Base-by-base conservation (phyloP, 2,113 vertebrate genomes). In the Ophthalmolycus amberensis region DNA sequence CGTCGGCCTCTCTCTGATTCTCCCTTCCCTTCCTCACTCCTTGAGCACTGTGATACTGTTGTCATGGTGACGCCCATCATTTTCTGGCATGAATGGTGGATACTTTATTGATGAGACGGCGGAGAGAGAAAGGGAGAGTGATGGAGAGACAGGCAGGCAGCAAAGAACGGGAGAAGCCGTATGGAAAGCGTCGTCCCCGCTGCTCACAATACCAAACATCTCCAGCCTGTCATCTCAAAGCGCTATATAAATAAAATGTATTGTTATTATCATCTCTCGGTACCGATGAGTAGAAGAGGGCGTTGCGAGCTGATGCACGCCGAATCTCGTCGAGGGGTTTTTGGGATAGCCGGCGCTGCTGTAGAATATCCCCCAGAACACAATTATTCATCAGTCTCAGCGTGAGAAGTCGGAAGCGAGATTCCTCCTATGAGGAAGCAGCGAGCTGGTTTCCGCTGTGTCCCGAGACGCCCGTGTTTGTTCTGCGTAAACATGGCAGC, bases 31-130 rank as follows among this genome's bases (percentile, higher is more conserved):
- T 73, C 76, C 89, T 85, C 85, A 62, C 90, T 92, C 83, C 85
- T 89, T 91, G 77, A 90, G 85, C 85, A 80, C 90, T 85, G 86
- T 92, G 91, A 94, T 92, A 88, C 92, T 90, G 92, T 95, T 93
- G 92, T 93, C 93, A 94, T 95, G 93, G 94, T 85, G 90, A 95
- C 85, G 67, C 88, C 87, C 91, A 91, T 93, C 91, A 93, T 91
- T 92, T 90, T 89, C 88, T 90, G 89, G 89, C 89, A 89, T 93
- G 91, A 93, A 94, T 93, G 91, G 87, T 89, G 83, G 89, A 92
- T 93, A 90, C 88, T 82, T 92, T 91, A 93, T 93, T 93, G 92
- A 94, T 91, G 92, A 93, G 90, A 89, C 34, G 75, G 90, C 85
- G 85, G 68, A 76, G 83, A 77, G 54, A 87, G 71, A 82, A 86